Evolutionary conservation across 2,113 vertebrate genomes (phyloP).

Genomic region (Poicephalus meyeri): DNA sequence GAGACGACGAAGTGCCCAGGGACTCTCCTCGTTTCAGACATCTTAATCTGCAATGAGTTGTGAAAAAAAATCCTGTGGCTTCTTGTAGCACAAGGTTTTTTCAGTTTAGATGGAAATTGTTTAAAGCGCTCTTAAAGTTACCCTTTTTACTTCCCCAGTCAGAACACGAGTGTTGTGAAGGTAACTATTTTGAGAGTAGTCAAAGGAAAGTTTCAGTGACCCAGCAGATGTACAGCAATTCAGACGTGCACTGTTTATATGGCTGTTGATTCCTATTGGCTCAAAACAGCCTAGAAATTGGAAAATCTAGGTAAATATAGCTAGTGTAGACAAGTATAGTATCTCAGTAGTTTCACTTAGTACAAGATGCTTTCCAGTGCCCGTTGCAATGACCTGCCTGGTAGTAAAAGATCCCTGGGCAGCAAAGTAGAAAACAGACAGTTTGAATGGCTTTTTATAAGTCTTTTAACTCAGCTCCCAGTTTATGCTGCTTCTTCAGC

Average conservation of each 20-base stretch:
- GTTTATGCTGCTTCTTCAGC: neutral
- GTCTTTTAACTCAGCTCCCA: neutral
- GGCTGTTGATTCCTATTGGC: neutral
- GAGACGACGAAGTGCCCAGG: slow-evolving; percentile 21
- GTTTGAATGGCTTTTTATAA: neutral
- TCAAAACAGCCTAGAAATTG: slow-evolving; percentile 5
- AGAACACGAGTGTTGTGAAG: neutral
- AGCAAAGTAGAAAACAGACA: neutral
- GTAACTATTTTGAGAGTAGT: neutral
- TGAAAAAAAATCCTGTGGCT: neutral
- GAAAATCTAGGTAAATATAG: slow-evolving; percentile 28
- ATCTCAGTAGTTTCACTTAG: neutral
- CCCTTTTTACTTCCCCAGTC: neutral
- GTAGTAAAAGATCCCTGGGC: neutral
- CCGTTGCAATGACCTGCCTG: neutral
- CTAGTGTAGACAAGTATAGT: neutral
- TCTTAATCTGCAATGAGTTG: slow-evolving; percentile 44
- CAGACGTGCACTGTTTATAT: neutral
- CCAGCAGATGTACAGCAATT: slow-evolving; percentile 14
- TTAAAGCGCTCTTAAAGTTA: neutral
- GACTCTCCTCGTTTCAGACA: slow-evolving; percentile 56
- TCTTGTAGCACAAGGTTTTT: neutral
- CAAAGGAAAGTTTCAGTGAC: slow-evolving; percentile 51
- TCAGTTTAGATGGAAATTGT: neutral
- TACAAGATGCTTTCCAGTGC: neutral